Evolutionary conservation across 2,113 vertebrate species (phyloP).

Genomic region (Cinclus cinclus): DNA sequence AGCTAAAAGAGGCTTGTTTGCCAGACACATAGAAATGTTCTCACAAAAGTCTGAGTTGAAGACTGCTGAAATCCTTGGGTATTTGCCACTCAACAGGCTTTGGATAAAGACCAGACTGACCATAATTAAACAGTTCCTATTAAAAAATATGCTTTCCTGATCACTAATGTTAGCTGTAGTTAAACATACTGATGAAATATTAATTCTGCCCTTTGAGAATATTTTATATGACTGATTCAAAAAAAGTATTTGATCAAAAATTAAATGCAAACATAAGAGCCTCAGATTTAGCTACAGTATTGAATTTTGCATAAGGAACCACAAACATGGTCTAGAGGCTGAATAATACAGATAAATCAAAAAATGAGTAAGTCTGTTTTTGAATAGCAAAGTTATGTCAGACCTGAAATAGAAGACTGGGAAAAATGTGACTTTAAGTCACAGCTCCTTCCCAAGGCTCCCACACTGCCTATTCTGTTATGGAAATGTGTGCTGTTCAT

Average conservation of each 20-base stretch:
- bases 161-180: neutral
- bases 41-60: neutral
- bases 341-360: slow-evolving; percentile 16
- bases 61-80: neutral
- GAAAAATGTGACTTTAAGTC: neutral
- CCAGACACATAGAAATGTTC: neutral
- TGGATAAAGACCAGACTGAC: neutral
- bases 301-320: slow-evolving; percentile 40
- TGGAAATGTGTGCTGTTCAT: neutral
- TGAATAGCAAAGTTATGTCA: neutral
- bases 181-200: slow-evolving; percentile 11
- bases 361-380: neutral
- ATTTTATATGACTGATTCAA: neutral
- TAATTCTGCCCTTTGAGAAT: neutral
- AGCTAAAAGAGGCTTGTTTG: neutral
- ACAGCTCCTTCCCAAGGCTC: neutral
- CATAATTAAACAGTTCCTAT: neutral
- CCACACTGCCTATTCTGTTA: neutral
- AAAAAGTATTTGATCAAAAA: slow-evolving; percentile 7
- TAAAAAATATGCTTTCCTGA: neutral
- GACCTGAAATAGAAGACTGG: neutral
- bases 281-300: slow-evolving; percentile 13
- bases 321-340: neutral
- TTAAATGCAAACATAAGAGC: neutral
- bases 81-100: neutral